These are phyloP conservation scores for Glaucidium brasilianum DNA, from an alignment of 2,113 vertebrate species.

Conservation along the genomic window DNA sequence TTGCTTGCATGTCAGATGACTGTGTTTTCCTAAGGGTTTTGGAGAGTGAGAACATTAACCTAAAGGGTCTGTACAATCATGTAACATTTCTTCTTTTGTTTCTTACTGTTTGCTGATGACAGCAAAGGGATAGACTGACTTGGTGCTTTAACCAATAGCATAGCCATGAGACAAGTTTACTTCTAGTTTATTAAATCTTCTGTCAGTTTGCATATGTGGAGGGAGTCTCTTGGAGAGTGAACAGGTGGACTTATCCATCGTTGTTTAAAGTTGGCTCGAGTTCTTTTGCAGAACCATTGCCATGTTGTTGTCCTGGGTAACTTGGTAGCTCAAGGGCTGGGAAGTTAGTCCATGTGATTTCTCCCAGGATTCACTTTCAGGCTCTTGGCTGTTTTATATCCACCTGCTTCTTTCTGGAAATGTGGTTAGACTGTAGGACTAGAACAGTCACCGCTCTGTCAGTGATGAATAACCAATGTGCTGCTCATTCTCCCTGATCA, in stretches of 20 bases:
- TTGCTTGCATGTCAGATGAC: not conserved
- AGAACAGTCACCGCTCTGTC: not conserved
- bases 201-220: slow-evolving; percentile 23
- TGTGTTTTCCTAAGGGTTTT: not conserved
- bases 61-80: not conserved
- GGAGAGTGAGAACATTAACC: not conserved
- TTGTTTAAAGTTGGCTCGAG: slow-evolving; percentile 34
- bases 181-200: not conserved
- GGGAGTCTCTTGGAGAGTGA: not conserved
- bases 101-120: not conserved
- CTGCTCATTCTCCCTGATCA: not conserved
- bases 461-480: slow-evolving; percentile 13
- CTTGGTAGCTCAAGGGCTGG: not conserved
- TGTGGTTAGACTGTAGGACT: not conserved
- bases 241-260: not conserved
- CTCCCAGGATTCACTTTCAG: not conserved
- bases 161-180: not conserved
- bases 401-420: slow-evolving; percentile 32
- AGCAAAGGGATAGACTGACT: not conserved
- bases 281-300: not conserved
- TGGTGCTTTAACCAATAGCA: not conserved
- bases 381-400: not conserved
- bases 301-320: not conserved
- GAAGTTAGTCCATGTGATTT: not conserved
- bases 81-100: not conserved